These are phyloP conservation scores for Desoria tigrina DNA, from an alignment of 2,888 invertebrate genomes.

Conservation along the genomic window DNA sequence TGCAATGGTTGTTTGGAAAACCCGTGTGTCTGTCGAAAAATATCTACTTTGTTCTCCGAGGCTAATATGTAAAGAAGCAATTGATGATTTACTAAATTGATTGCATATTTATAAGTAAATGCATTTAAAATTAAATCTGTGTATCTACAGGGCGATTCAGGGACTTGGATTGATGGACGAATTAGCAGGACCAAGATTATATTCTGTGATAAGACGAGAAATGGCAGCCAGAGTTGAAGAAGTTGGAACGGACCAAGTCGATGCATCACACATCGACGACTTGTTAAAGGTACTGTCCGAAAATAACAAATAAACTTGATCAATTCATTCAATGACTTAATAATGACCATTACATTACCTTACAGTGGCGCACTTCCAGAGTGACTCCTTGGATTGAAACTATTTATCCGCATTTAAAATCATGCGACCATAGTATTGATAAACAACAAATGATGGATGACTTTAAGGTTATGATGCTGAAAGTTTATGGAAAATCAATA, in stretches of 20 bases:
- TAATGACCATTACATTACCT: neutral
- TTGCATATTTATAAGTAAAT: no score
- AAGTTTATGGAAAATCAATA: slow-evolving; percentile 82
- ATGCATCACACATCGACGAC: slow-evolving; percentile 74
- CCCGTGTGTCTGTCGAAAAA: slow-evolving; percentile 35
- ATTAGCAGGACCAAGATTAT: slow-evolving; percentile 80
- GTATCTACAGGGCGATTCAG: slow-evolving; percentile 31
- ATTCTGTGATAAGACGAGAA: slow-evolving; percentile 76
- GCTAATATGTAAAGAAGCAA: slow-evolving; percentile 69
- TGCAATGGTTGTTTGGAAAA: slow-evolving; percentile 43
- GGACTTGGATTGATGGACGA: slow-evolving; percentile 62
- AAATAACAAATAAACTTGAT: no score
- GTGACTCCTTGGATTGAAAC: slow-evolving; percentile 83
- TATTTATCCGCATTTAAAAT: slow-evolving; percentile 64
- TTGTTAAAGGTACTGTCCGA: slow-evolving; percentile 67
- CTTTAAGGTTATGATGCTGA: slow-evolving; percentile 78
- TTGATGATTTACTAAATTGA: slow-evolving; percentile 51
- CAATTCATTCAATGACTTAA: no score
- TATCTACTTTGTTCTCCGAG: slow-evolving; percentile 65
- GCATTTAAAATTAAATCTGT: neutral
- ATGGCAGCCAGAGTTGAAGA: slow-evolving; percentile 82
- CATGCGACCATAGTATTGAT: slow-evolving; percentile 60
- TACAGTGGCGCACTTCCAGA: slow-evolving; percentile 79
- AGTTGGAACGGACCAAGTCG: slow-evolving; percentile 82
- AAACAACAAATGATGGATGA: slow-evolving; percentile 63